phyloP scores from a whole-genome alignment of 1,140 invertebrate species.

The Temnothorax longispinosus region DNA sequence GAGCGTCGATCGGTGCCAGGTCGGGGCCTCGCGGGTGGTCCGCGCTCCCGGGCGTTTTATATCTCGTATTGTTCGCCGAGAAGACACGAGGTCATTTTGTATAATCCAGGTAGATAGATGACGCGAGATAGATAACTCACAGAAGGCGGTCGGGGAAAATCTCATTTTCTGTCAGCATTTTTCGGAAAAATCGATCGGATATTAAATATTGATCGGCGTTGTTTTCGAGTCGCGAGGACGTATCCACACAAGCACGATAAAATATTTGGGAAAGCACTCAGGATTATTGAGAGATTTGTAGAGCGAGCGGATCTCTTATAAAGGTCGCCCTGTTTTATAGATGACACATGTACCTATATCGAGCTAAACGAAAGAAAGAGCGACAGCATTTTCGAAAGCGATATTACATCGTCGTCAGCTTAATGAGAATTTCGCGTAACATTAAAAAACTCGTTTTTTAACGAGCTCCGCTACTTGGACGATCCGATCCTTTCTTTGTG shows the following conservation, averaged over 20 bases:
- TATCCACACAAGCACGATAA: conserved; percentile 1
- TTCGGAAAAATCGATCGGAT: conserved; percentile 30
- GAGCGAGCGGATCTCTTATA: conserved; percentile 3
- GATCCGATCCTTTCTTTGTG: background rate
- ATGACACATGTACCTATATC: background rate
- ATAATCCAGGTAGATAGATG: conserved; percentile 12
- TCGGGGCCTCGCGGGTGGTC: no score
- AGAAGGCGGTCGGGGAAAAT: conserved; percentile 7
- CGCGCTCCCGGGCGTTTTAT: no score
- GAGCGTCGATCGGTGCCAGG: no score
- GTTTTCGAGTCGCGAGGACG: background rate
- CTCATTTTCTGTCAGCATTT: background rate
- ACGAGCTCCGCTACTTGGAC: background rate
- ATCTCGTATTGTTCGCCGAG: background rate
- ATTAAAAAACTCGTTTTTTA: conserved; percentile 43
- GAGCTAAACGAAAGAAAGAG: conserved; percentile 33
- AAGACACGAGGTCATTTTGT: background rate
- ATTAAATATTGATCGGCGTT: conserved; percentile 29
- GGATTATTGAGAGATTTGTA: conserved; percentile 43
- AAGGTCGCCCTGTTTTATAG: conserved; percentile 37
- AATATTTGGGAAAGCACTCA: conserved; percentile 45
- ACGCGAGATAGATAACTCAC: background rate
- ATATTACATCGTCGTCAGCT: conserved; percentile 15
- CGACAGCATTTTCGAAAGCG: conserved; percentile 31
- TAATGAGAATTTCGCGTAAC: conserved; percentile 41